Evolutionary conservation across 2,888 invertebrate genomes (phyloP).

Genomic region (Amblyjoppa fuscipennis): DNA sequence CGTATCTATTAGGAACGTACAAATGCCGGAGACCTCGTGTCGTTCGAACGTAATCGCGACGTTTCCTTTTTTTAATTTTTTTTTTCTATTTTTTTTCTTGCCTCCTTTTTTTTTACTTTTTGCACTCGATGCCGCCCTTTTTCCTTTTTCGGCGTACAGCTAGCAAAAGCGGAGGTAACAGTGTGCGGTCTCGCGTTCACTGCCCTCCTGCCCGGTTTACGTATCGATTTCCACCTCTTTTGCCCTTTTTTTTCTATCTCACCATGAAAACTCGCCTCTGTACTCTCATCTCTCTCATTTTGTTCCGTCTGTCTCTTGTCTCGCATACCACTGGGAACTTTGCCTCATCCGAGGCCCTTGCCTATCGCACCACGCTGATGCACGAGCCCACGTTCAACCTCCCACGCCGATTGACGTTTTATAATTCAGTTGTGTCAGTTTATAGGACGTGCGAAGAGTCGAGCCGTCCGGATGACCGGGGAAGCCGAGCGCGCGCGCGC

Average conservation of each 20-base stretch:
- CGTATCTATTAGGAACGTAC: conserved; percentile 68
- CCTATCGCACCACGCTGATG: conserved; percentile 16
- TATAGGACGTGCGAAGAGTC: conserved; percentile 76
- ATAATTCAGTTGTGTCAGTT: conserved; percentile 79
- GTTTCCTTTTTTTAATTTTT: conserved; percentile 63
- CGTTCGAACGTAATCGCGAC: conserved; percentile 65
- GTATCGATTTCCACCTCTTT: conserved; percentile 76
- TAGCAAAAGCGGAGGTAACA: conserved; percentile 55
- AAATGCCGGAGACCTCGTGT: conserved; percentile 67
- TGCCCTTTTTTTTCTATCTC: conserved; percentile 54
- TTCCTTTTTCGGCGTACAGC: conserved; percentile 43
- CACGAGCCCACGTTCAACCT: conserved; percentile 52
- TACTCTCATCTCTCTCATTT: conserved; percentile 47
- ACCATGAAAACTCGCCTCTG: conserved; percentile 50
- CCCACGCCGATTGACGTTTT: conserved; percentile 76
- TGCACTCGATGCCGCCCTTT: conserved; percentile 29
- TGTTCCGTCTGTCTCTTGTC: conserved; percentile 27
- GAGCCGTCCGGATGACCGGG: conserved; percentile 35
- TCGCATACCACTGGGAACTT: conserved; percentile 17
- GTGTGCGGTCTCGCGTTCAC: conserved; percentile 58
- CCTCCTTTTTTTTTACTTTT: conserved; percentile 51
- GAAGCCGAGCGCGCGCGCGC: conserved; percentile 68
- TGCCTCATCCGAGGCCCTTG: conserved; percentile 8
- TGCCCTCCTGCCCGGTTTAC: conserved; percentile 72
- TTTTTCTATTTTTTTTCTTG: conserved; percentile 35